phyloP scores from a whole-genome alignment of 2,888 invertebrate genomes.

The Papilio gigon region DNA sequence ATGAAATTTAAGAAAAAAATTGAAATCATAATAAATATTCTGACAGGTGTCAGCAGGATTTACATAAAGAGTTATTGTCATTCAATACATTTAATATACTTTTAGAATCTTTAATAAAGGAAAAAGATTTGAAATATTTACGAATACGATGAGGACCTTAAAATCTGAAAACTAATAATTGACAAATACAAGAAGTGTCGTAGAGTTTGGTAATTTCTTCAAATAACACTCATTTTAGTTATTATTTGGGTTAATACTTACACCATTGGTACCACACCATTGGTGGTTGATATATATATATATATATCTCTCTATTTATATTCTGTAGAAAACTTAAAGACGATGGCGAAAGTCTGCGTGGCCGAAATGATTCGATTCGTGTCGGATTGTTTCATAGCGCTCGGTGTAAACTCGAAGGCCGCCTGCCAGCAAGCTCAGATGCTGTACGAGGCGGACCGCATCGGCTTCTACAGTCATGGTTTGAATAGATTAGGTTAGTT shows the following conservation, averaged over 20 bases:
- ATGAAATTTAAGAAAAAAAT: background rate
- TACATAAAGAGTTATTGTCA: background rate
- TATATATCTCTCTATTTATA: too few species aligned
- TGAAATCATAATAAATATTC: background rate
- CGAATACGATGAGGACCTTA: background rate
- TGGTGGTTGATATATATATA: too few species aligned
- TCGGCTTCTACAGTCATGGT: slow-evolving; percentile 32
- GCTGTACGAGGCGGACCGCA: slow-evolving; percentile 32
- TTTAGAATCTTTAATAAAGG: background rate
- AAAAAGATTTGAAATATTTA: background rate
- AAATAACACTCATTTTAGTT: background rate
- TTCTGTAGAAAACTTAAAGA: background rate
- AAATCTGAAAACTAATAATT: background rate
- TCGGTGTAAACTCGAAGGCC: slow-evolving; percentile 4
- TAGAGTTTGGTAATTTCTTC: background rate
- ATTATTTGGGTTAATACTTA: too few species aligned
- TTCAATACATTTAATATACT: background rate
- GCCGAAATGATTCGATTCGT: background rate
- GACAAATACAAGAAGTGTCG: background rate
- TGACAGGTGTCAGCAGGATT: background rate
- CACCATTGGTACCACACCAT: too few species aligned
- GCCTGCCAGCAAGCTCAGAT: slow-evolving; percentile 3
- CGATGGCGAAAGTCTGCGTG: slow-evolving; percentile 1
- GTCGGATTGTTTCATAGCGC: slow-evolving; percentile 4
- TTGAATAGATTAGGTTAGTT: slow-evolving; percentile 18